A percentile compares a stretch with the other conserved stretches of the same genome.
Conservation (phyloP, 2,797 vertebrate species). For the Spea hammondii region DNA sequence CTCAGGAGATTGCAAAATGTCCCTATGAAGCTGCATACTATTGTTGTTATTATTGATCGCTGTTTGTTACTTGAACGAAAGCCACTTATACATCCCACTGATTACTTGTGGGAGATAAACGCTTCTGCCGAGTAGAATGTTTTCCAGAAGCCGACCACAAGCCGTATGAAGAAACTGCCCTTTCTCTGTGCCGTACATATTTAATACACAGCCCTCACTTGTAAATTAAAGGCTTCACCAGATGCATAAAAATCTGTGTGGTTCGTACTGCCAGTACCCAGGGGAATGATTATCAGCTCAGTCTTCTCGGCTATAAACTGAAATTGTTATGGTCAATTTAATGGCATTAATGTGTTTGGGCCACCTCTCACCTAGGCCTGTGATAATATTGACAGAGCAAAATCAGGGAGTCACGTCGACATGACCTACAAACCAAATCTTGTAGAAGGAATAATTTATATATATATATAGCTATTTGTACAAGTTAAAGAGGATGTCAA, state of each 20-base stretch:
- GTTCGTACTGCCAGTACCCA: slow-evolving; percentile 27
- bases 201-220: slow-evolving; percentile 16
- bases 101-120: slow-evolving; percentile 46
- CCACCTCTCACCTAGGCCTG: slow-evolving; percentile 1
- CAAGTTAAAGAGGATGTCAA: too few relatives aligned
- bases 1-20: slow-evolving; percentile 35
- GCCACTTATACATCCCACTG: slow-evolving; percentile 32
- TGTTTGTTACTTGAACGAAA: slow-evolving; percentile 43
- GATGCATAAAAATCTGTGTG: slow-evolving; percentile 34
- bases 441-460: not conserved
- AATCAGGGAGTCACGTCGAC: not conserved
- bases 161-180: slow-evolving; percentile 30
- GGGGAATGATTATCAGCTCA: slow-evolving; percentile 32
- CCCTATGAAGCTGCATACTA: slow-evolving; percentile 31
- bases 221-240: slow-evolving; percentile 21
- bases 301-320: slow-evolving; percentile 27
- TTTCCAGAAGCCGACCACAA: slow-evolving; percentile 27
- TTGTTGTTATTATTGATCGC: slow-evolving; percentile 46
- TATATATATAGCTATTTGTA: not conserved
- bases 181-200: slow-evolving; percentile 6
- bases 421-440: not conserved
- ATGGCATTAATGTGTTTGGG: slow-evolving; percentile 27
- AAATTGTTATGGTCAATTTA: slow-evolving; percentile 33
- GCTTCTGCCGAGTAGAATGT: slow-evolving; percentile 28
- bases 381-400: slow-evolving; percentile 17